Evolutionary conservation across 2,113 vertebrate species (phyloP).

Genomic region (Electrona antarctica): DNA sequence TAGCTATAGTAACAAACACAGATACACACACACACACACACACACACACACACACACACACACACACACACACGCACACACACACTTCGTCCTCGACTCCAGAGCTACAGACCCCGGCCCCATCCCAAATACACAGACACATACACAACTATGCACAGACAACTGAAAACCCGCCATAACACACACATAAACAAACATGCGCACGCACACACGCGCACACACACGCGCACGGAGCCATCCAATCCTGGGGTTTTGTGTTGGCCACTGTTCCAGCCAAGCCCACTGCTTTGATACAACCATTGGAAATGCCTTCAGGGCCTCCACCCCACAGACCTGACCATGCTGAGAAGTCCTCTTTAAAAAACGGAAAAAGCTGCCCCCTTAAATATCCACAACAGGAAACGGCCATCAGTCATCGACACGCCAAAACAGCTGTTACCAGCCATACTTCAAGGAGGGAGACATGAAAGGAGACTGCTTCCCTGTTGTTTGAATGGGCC

Average conservation of each 20-base stretch:
- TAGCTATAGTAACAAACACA: too few species aligned
- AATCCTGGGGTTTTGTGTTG: slow-evolving; percentile 65
- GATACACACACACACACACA: too few species aligned
- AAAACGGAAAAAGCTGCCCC: not conserved
- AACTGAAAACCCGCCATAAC: slow-evolving; percentile 14
- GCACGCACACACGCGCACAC: too few species aligned
- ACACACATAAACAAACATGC: too few species aligned
- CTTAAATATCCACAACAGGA: slow-evolving; percentile 87
- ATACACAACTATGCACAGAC: not conserved
- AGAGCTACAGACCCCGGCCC: too few species aligned
- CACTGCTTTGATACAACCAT: slow-evolving; percentile 62
- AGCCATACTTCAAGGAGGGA: slow-evolving; percentile 84
- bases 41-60: too few species aligned
- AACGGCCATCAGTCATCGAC: slow-evolving; percentile 85
- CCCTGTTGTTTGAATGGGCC: slow-evolving; percentile 73
- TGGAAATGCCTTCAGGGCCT: slow-evolving; percentile 71
- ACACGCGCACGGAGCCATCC: slow-evolving; percentile 9
- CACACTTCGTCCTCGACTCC: slow-evolving; percentile 58
- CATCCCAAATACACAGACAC: too few species aligned
- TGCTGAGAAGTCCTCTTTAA: slow-evolving; percentile 52
- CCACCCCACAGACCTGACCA: slow-evolving; percentile 64
- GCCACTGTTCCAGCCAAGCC: slow-evolving; percentile 64
- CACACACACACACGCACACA: too few species aligned
- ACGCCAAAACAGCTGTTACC: slow-evolving; percentile 86
- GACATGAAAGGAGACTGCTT: slow-evolving; percentile 77